A percentile compares a stretch with the other conserved stretches of the same genome.
phyloP scores from a whole-genome alignment of 2,888 invertebrate species.

The Leptinotarsa rubiginosa region DNA sequence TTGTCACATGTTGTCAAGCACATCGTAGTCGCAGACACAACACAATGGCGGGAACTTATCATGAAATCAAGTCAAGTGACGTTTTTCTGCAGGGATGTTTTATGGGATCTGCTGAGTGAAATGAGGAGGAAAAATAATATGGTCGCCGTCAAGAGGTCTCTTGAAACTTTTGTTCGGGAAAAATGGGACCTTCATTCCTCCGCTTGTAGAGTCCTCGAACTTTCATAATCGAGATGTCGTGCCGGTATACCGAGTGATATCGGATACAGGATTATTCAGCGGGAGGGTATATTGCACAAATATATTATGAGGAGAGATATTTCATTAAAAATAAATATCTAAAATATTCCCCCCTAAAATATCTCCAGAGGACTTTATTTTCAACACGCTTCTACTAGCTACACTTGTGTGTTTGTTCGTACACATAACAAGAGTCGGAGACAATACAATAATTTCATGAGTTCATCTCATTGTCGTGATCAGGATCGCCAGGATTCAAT shows the following conservation, averaged over 20 bases:
- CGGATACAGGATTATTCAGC: not conserved
- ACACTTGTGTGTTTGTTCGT: no score
- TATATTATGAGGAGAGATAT: no score
- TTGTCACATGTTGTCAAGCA: conserved; percentile 50
- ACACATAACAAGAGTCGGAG: no score
- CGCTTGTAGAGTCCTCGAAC: not conserved
- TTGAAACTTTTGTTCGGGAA: conserved; percentile 13
- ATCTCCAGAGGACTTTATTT: no score
- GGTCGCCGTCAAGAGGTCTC: conserved; percentile 4
- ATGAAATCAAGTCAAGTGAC: conserved; percentile 52
- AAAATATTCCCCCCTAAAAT: no score
- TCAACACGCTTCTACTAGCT: no score
- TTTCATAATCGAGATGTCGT: not conserved
- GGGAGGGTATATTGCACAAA: no score
- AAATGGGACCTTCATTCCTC: conserved; percentile 1
- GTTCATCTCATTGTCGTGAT: no score
- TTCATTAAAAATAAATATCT: no score
- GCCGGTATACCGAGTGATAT: not conserved
- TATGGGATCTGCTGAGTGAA: conserved; percentile 38
- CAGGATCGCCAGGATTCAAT: no score
- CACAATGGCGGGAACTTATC: conserved; percentile 54
- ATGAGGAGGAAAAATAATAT: conserved; percentile 42
- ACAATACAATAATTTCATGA: no score
- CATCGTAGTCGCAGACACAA: conserved; percentile 50
- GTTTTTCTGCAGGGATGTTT: conserved; percentile 38